Base-by-base conservation (phyloP, 2,888 invertebrate genomes). In the Dryococelus australis region DNA sequence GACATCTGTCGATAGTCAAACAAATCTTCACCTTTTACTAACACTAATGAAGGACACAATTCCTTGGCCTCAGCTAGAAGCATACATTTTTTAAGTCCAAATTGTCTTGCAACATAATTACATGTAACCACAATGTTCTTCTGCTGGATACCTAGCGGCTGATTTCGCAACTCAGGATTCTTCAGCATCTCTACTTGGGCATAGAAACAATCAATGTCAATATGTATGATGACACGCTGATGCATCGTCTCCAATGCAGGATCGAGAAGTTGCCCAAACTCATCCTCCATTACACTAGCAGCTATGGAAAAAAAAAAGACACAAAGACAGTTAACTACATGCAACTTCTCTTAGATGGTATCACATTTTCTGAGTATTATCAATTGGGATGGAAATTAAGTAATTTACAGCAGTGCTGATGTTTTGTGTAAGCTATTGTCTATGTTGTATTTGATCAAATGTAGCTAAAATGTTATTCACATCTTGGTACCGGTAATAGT, bases 191-290 rank as follows among this genome's bases (percentile, higher is more conserved):
- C 97, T 89, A 97, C 97, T 94, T 97, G 97, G 88, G 97, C 97
- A 93, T 97, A 97, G 93, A 96, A 97, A 92, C 96, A 97, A 92
- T 97, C 97, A 91, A 97, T 94, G 91, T 97, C 97, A 90, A 97
- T 93, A 92, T 97, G 97, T 91, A 97, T 94, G 90, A 97, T 96
- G 89, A 95, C 95, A 91, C 94, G 95, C 87, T 94, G 93, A 92
- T 97, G 97, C 53, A 89, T 88, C 47, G 89, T 35, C 28, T 81
- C 80, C 80, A 81, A 51, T 26, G 35, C 81, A 35, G 85, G 80
- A 51, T 87, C 80, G 65, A 87, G 20, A n/a, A 85, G 80, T n/a
- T 81, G 79, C 35, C 79, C 87, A 27, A 87, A 85, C 16, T 87
- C 87, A 47, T 87, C 85, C 85, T 87, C 85, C 87, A 87, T 87